Percentiles rank a stretch among this genome's conserved stretches.
These are phyloP conservation scores for Prosopocoilus inquinatus DNA, from an alignment of 2,888 invertebrate genomes.

Conservation along the genomic window DNA sequence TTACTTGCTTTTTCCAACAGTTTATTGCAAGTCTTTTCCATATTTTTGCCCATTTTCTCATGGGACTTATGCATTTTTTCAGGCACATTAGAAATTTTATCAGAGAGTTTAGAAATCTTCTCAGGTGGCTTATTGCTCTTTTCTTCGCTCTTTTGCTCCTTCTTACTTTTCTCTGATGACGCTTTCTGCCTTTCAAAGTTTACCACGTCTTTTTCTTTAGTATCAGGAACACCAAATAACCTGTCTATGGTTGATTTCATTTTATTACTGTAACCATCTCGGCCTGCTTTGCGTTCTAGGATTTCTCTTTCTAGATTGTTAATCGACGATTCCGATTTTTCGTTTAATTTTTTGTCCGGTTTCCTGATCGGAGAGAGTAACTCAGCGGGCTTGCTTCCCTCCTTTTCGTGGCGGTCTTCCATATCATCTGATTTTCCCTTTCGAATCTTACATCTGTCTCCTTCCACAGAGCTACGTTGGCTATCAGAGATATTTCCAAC, in stretches of 20 bases:
- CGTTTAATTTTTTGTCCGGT: slow-evolving; percentile 60
- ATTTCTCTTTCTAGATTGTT: slow-evolving; percentile 49
- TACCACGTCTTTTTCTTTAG: slow-evolving; percentile 16
- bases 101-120: slow-evolving; percentile 19
- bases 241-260: slow-evolving; percentile 56
- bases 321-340: slow-evolving; percentile 27
- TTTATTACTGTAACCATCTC: slow-evolving; percentile 49
- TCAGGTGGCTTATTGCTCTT: slow-evolving; percentile 31
- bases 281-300: slow-evolving; percentile 44
- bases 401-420: slow-evolving; percentile 33
- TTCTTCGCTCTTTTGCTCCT: slow-evolving; percentile 20
- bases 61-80: not conserved
- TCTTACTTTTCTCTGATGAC: not conserved
- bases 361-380: slow-evolving; percentile 62
- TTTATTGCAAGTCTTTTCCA: not conserved
- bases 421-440: slow-evolving; percentile 50
- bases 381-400: slow-evolving; percentile 56
- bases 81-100: slow-evolving; percentile 9
- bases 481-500: slow-evolving; percentile 63
- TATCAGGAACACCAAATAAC: slow-evolving; percentile 49
- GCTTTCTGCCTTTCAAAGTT: not conserved
- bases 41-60: no score
- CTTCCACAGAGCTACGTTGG: slow-evolving; percentile 52
- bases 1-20: slow-evolving; percentile 6
- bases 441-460: slow-evolving; percentile 41